phyloP scores from a whole-genome alignment of 2,797 vertebrate genomes.

The Danio kyathit region DNA sequence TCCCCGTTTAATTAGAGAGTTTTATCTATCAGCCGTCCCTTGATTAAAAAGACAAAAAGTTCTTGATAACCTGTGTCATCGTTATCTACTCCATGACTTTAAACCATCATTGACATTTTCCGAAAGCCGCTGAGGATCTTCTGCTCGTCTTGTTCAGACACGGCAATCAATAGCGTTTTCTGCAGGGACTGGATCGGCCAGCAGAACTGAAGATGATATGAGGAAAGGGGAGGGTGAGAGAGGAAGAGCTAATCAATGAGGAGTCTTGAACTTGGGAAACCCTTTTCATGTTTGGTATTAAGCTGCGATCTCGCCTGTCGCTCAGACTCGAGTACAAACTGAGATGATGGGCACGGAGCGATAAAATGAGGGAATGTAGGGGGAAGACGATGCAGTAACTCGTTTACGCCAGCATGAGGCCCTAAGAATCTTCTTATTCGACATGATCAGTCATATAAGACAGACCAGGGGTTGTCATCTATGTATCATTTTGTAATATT shows the following conservation, averaged over 20 bases:
- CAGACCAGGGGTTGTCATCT: too few relatives aligned
- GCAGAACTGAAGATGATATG: constrained; percentile 62
- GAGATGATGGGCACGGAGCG: constrained; percentile 49
- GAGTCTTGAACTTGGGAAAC: constrained; percentile 79
- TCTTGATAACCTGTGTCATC: constrained; percentile 25
- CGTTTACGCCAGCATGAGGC: neutral
- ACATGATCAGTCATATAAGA: neutral
- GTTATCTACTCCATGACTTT: constrained; percentile 32
- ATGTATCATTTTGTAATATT: too few relatives aligned
- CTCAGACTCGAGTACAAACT: constrained; percentile 58
- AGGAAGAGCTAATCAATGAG: constrained; percentile 67
- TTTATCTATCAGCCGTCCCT: neutral
- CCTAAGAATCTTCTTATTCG: neutral
- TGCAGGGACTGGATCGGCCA: constrained; percentile 59
- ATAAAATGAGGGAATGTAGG: constrained; percentile 1
- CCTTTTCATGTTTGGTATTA: constrained; percentile 83
- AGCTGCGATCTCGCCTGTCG: constrained; percentile 68
- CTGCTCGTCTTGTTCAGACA: constrained; percentile 59
- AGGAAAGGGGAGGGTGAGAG: constrained; percentile 47
- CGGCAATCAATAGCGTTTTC: constrained; percentile 63
- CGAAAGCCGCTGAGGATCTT: constrained; percentile 63
- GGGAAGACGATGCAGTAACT: constrained; percentile 5
- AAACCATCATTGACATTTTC: constrained; percentile 48
- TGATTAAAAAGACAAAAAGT: neutral
- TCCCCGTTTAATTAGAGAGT: neutral